A percentile compares a stretch with the other conserved stretches of the same genome.
Evolutionary conservation across 2,113 vertebrate species (phyloP).

Genomic region (Azemiops feae): DNA sequence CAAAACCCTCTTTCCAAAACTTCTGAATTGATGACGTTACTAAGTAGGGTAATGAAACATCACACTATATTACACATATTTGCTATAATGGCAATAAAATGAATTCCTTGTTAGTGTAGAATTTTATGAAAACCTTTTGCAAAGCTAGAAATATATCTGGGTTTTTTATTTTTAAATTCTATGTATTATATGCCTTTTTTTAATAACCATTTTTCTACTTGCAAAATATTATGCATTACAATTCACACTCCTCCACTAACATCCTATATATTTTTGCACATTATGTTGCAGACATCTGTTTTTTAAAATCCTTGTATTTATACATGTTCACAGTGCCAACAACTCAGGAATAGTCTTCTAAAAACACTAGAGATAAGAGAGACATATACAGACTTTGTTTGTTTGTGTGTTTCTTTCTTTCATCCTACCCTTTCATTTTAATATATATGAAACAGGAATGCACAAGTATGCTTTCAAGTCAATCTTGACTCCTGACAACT

Average conservation of each 20-base stretch:
- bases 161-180: neutral
- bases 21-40: neutral
- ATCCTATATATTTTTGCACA: neutral
- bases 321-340: neutral
- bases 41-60: neutral
- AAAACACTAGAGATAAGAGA: neutral
- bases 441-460: neutral
- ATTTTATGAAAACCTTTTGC: neutral
- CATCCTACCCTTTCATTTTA: neutral
- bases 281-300: neutral
- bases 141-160: neutral
- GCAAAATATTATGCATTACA: neutral
- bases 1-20: neutral
- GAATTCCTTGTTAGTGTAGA: neutral
- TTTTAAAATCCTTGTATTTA: neutral
- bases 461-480: neutral
- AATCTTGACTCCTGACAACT: neutral
- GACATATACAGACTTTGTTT: neutral
- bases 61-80: neutral
- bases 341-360: neutral
- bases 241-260: neutral
- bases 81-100: neutral
- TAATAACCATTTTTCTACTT: neutral
- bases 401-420: neutral
- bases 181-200: neutral